Evolutionary conservation across 2,113 vertebrate species (phyloP).

Genomic region (Muscicapa adusta): DNA sequence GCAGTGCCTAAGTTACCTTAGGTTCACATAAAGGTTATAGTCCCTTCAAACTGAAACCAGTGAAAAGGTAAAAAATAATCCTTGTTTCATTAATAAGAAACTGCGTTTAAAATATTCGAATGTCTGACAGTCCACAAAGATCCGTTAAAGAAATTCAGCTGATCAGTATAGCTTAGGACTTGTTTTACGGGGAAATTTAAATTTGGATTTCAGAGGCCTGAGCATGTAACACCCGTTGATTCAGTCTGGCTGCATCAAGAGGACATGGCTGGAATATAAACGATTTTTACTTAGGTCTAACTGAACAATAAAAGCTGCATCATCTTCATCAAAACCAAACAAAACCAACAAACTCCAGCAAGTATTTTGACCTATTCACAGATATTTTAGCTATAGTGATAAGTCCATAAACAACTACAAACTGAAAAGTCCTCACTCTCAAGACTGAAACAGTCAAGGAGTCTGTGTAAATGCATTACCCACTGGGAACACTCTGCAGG

Average conservation of each 20-base stretch:
- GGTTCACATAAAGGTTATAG: neutral
- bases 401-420: neutral
- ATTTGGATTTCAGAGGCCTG: neutral
- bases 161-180: neutral
- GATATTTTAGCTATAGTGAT: neutral
- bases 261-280: neutral
- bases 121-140: neutral
- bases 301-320: neutral
- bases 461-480: neutral
- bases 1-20: neutral
- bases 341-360: neutral
- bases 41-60: neutral
- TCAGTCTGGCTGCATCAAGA: neutral
- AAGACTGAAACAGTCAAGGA: neutral
- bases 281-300: neutral
- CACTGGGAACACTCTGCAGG: no score
- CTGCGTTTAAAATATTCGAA: neutral
- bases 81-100: neutral
- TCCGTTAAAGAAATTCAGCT: neutral
- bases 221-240: neutral
- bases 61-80: neutral
- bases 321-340: neutral
- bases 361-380: neutral
- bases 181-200: accelerated
- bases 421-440: neutral